These are phyloP conservation scores for Drosophila birchii DNA, from an alignment of 2,888 invertebrate genomes.

Conservation along the genomic window DNA sequence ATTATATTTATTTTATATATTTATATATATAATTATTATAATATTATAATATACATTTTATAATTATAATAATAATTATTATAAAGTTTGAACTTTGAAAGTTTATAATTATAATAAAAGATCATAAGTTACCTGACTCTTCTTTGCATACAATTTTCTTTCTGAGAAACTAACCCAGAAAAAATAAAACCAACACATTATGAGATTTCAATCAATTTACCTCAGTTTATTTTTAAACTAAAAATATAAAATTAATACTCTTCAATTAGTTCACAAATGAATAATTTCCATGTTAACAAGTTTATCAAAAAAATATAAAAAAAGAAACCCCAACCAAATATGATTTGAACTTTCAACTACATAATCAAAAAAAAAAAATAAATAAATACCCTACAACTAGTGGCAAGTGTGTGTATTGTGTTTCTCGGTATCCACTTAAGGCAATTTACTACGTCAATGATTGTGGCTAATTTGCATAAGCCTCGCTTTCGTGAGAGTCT, in stretches of 20 bases:
- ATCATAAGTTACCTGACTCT: no score
- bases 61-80: no score
- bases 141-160: not conserved
- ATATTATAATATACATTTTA: no score
- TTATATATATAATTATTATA: no score
- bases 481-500: conserved; percentile 22
- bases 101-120: no score
- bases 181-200: not conserved
- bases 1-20: no score
- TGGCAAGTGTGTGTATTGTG: conserved; percentile 13
- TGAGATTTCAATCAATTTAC: not conserved
- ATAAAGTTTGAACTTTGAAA: no score
- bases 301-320: not conserved
- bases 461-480: conserved; percentile 46
- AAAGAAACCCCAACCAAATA: not conserved
- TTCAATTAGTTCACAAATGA: not conserved
- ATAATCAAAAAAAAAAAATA: conserved; percentile 1
- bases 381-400: not conserved
- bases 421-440: conserved; percentile 48
- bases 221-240: not conserved
- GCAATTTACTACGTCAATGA: conserved; percentile 35
- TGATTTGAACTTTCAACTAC: conserved; percentile 1
- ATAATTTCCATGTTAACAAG: not conserved
- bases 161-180: no score
- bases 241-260: not conserved